Evolutionary conservation across 2,888 invertebrate species (phyloP).

Genomic region (Galeopsomyia nigrocyanea): DNA sequence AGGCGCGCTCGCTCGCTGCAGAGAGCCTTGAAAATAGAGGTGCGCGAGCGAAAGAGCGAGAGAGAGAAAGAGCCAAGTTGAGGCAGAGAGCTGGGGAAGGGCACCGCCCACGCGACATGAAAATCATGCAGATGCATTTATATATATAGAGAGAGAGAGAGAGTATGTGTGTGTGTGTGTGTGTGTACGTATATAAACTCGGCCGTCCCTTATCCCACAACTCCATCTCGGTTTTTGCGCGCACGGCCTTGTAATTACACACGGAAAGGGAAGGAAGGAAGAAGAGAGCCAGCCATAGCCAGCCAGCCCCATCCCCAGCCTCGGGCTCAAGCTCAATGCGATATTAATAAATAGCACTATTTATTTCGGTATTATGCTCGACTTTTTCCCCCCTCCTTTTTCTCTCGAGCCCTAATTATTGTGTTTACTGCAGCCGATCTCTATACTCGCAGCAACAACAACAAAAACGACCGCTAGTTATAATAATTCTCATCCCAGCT

Average conservation of each 20-base stretch:
- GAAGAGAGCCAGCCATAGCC: too few relatives aligned
- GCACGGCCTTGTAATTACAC: conserved; percentile 44
- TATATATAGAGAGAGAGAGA: too few relatives aligned
- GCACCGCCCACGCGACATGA: conserved; percentile 45
- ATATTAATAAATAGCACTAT: conserved; percentile 41
- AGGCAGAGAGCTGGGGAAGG: conserved; percentile 27
- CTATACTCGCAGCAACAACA: not conserved
- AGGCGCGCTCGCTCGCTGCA: not conserved
- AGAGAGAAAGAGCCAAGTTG: conserved; percentile 19
- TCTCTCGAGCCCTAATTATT: conserved; percentile 11
- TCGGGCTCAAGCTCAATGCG: conserved; percentile 1
- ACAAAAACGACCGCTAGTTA: conserved; percentile 1
- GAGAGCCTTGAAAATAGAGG: conserved; percentile 16
- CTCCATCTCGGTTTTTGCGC: conserved; percentile 35
- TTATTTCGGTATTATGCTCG: conserved; percentile 36
- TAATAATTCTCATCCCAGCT: not conserved
- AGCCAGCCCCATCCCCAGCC: too few relatives aligned
- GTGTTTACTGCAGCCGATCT: conserved; percentile 45
- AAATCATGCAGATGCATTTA: conserved; percentile 32
- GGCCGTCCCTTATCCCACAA: conserved; percentile 30
- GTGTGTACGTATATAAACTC: conserved; percentile 17
- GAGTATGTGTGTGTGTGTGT: not conserved
- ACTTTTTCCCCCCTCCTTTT: conserved; percentile 20
- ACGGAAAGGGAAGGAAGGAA: conserved; percentile 16
- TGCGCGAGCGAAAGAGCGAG: conserved; percentile 9